Evolutionary conservation across 1,140 invertebrate genomes (phyloP).

Genomic region (Harpegnathos saltator): DNA sequence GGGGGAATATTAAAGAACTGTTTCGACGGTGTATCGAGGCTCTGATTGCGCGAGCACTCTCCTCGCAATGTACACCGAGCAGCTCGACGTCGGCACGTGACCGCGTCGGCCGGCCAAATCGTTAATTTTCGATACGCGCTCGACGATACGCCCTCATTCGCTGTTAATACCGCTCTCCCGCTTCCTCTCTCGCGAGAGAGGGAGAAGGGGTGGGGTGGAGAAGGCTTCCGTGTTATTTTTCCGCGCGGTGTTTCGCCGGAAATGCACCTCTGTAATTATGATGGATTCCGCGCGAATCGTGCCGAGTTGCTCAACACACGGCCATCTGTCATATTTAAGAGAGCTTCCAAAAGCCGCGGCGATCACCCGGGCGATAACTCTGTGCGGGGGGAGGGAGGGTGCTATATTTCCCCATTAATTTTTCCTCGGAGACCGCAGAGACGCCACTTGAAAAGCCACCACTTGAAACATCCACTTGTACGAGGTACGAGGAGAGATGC

Average conservation of each 20-base stretch:
- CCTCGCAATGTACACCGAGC: conserved; percentile 11
- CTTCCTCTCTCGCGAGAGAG: too few relatives aligned
- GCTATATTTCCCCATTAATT: conserved; percentile 37
- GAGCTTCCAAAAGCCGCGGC: conserved; percentile 31
- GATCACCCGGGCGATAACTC: conserved; percentile 45
- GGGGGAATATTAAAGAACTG: conserved; percentile 29
- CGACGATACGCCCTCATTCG: conserved; percentile 18
- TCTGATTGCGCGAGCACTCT: conserved; percentile 32
- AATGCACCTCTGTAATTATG: conserved; percentile 17
- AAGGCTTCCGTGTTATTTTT: conserved; percentile 14
- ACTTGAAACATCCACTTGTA: background rate
- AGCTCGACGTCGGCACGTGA: conserved; percentile 10
- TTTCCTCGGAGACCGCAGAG: background rate
- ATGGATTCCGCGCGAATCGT: conserved; percentile 47
- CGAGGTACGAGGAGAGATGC: background rate
- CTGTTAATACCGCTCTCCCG: conserved; percentile 6
- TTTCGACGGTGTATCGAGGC: conserved; percentile 9
- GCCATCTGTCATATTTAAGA: conserved; percentile 25
- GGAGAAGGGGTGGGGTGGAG: background rate
- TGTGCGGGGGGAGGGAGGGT: conserved; percentile 45
- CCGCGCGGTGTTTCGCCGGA: conserved; percentile 8
- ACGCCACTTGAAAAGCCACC: background rate
- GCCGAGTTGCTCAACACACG: background rate
- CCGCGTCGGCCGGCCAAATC: conserved; percentile 8
- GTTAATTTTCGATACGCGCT: conserved; percentile 27